phyloP scores from a whole-genome alignment of 1,140 invertebrate species.

The Bradysia coprophila region DNA sequence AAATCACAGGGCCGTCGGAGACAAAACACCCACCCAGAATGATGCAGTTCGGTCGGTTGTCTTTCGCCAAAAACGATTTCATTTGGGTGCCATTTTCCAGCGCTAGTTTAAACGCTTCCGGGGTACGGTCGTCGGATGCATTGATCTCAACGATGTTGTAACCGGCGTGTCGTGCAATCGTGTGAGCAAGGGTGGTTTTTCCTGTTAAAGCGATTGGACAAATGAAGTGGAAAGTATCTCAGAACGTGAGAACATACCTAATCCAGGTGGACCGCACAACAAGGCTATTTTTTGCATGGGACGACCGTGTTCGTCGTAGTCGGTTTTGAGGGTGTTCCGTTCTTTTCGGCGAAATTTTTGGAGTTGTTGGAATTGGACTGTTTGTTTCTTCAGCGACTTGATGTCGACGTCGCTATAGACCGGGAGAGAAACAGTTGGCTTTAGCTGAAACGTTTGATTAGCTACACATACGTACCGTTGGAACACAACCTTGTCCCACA shows the following conservation, averaged over 20 bases:
- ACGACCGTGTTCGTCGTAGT: slow-evolving; percentile 42
- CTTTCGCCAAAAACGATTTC: slow-evolving; percentile 61
- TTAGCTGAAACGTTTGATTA: no score
- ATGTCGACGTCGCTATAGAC: no score
- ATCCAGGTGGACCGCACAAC: slow-evolving; percentile 60
- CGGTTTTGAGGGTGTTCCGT: slow-evolving; percentile 15
- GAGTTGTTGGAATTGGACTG: slow-evolving; percentile 21
- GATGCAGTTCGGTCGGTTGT: slow-evolving; percentile 81
- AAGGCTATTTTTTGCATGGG: slow-evolving; percentile 53
- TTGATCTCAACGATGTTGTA: slow-evolving; percentile 79
- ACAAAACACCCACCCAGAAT: slow-evolving; percentile 60
- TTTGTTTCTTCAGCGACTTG: slow-evolving; percentile 30
- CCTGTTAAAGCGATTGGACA: slow-evolving; percentile 60
- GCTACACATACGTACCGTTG: slow-evolving; percentile 32
- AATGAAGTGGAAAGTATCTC: no score
- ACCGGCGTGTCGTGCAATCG: slow-evolving; percentile 75
- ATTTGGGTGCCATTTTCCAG: slow-evolving; percentile 82
- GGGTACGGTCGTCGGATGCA: slow-evolving; percentile 83
- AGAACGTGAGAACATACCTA: no score
- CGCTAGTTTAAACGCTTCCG: slow-evolving; percentile 59
- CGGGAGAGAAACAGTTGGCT: no score
- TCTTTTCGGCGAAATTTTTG: slow-evolving; percentile 14
- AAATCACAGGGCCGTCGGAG: no score
- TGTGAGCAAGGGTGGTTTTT: slow-evolving; percentile 92
- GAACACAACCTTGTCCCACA: slow-evolving; percentile 77